Base-by-base conservation (phyloP, 2,888 invertebrate genomes). In the Drosophila subquinaria region DNA sequence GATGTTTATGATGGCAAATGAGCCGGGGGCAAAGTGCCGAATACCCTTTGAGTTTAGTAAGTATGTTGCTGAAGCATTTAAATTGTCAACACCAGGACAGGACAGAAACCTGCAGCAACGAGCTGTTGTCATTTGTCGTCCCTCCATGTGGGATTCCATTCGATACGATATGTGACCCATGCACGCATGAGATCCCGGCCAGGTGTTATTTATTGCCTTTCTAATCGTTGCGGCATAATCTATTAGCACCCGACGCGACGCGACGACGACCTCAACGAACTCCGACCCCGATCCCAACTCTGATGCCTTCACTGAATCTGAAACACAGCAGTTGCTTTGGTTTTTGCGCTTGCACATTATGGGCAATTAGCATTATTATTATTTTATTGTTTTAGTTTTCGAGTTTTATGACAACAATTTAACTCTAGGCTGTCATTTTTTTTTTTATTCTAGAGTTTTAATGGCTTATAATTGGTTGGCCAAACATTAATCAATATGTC, bases 161-260 rank as follows among this genome's bases (percentile, higher is more conserved):
- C 56, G 60, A 67, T 23, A 0, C 56, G 60, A 67, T 69, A 65
- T 60, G 48, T 52, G 64, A 45, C 30, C 47, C 42, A 40, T 42
- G 75, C 91, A 91, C 90, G 92, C 92, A 92, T 92, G 92, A 88
- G 92, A 92, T 83, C 88, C 69, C 71, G 61, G 79, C 69, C 92
- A 92, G 92, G 92, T 92, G 92, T 86, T 88, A 91, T 92, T 92
- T 91, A 92, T 92, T 88, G 89, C 88, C 79, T 89, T 82, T 80
- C 90, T 92, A 91, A 91, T 91, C 91, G 89, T 91, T 92, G 91
- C 91, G 85, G 90, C 91, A 92, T 90, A 91, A 91, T 91, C 91
- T 91, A 91, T 91, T 91, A 91, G 81, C 87, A 76, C 82, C 74
- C 71, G 63, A 66, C 33, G 56, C 45, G 71, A 57, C 33, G 56